These are phyloP conservation scores for Trichopria drosophilae DNA, from an alignment of 2,888 invertebrate species.

Conservation along the genomic window DNA sequence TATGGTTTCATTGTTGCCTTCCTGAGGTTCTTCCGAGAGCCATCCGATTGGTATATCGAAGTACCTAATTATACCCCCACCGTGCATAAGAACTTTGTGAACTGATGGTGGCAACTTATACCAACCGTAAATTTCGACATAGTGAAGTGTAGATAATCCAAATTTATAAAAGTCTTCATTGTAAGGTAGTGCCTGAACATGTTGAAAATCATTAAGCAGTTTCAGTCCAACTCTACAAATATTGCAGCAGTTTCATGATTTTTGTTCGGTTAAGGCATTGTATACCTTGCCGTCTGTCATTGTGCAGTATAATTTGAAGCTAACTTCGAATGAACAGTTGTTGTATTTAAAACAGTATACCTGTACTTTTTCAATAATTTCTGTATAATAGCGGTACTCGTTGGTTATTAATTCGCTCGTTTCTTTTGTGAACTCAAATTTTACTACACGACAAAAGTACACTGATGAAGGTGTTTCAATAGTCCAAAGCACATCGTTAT, in stretches of 20 bases:
- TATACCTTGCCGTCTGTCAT: conserved; percentile 12
- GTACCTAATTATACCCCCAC: too few species aligned
- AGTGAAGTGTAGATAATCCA: too few species aligned
- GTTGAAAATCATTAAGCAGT: too few species aligned
- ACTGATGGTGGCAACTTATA: too few species aligned
- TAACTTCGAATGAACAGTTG: background rate
- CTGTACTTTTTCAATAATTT: background rate
- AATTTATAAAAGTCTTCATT: too few species aligned
- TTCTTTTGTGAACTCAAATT: background rate
- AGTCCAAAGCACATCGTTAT: background rate
- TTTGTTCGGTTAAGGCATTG: background rate
- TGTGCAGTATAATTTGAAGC: background rate
- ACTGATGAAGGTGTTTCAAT: conserved; percentile 2
- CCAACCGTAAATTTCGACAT: too few species aligned
- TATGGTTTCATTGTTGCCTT: too few species aligned
- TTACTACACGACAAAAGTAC: background rate
- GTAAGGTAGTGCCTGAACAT: too few species aligned
- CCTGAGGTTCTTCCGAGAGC: too few species aligned
- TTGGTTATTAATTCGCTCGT: background rate
- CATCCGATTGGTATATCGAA: too few species aligned
- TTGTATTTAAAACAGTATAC: background rate
- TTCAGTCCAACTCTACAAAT: background rate
- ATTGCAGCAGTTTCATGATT: conserved; percentile 2
- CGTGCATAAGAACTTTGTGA: too few species aligned
- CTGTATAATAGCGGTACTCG: background rate